Percentiles rank a stretch among this genome's conserved stretches.
phyloP scores from a whole-genome alignment of 2,888 invertebrate species.

The Folsomia manolachei region DNA sequence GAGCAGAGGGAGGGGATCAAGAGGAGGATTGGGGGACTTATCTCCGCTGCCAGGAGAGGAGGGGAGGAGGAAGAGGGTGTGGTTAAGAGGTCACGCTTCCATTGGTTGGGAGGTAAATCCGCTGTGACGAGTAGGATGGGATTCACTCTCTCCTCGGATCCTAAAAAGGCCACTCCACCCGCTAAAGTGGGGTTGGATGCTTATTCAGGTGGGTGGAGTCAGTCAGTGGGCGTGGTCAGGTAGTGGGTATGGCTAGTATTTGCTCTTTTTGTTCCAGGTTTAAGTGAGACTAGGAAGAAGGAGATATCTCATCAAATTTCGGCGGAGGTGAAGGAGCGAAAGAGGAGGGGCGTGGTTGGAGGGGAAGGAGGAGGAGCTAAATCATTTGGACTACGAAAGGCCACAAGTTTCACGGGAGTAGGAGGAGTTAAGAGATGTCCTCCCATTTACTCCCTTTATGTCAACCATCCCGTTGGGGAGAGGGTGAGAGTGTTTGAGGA shows the following conservation, averaged over 20 bases:
- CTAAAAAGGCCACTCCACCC: neutral
- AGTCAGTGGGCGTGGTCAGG: too few species aligned
- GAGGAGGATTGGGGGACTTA: slow-evolving; percentile 41
- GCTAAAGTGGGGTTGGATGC: too few species aligned
- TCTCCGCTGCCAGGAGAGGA: slow-evolving; percentile 26
- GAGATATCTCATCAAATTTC: neutral
- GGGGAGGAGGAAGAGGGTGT: slow-evolving; percentile 19
- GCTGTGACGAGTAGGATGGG: slow-evolving; percentile 46
- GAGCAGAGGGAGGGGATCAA: slow-evolving; percentile 48
- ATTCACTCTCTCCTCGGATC: slow-evolving; percentile 33
- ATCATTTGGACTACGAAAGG: neutral
- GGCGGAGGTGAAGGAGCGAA: neutral
- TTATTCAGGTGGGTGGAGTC: too few species aligned
- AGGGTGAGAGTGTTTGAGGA: neutral
- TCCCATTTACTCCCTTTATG: neutral
- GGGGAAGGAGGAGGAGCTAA: neutral
- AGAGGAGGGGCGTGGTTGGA: neutral
- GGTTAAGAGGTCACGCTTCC: neutral
- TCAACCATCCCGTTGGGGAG: neutral
- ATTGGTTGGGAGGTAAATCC: neutral
- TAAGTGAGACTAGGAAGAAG: neutral
- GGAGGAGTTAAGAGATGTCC: neutral
- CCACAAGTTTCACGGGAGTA: neutral
- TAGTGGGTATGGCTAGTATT: too few species aligned
- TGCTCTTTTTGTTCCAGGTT: neutral